These are phyloP conservation scores for Drosophila ustulata DNA, from an alignment of 2,888 invertebrate genomes.

Conservation along the genomic window DNA sequence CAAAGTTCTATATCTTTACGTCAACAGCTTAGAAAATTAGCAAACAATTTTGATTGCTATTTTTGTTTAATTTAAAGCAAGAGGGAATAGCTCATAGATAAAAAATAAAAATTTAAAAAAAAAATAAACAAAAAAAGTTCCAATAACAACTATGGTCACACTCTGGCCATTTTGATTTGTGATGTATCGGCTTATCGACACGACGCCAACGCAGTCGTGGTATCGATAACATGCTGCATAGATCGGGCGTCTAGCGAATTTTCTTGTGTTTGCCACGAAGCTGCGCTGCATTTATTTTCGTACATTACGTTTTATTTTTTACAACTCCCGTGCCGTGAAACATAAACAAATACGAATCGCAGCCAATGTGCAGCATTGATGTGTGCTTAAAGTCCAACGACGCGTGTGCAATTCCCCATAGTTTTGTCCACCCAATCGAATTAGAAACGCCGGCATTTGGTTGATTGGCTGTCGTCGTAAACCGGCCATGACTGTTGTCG, in stretches of 20 bases:
- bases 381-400: slow-evolving; percentile 22
- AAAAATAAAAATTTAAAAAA: too few relatives aligned
- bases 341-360: slow-evolving; percentile 5
- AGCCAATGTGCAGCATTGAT: slow-evolving; percentile 41
- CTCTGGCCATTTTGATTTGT: background rate
- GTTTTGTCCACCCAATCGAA: slow-evolving; percentile 26
- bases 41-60: too few relatives aligned
- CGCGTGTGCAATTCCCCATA: slow-evolving; percentile 27
- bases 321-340: slow-evolving; percentile 11
- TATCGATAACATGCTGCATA: slow-evolving; percentile 34
- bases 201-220: slow-evolving; percentile 2
- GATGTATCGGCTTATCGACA: background rate
- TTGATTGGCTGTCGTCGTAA: slow-evolving; percentile 11
- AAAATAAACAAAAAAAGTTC: too few relatives aligned
- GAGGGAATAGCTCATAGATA: too few relatives aligned
- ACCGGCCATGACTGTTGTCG: slow-evolving; percentile 65
- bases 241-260: slow-evolving; percentile 41
- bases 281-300: slow-evolving; percentile 44
- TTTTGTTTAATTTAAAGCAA: too few relatives aligned
- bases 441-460: slow-evolving; percentile 49
- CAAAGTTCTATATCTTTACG: background rate
- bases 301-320: slow-evolving; percentile 45
- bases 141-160: slow-evolving; percentile 14
- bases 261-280: slow-evolving; percentile 53
- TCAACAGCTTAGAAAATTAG: too few relatives aligned